These are phyloP conservation scores for Myotis planiceps DNA, from an alignment of 2,797 vertebrate species.

Conservation along the genomic window DNA sequence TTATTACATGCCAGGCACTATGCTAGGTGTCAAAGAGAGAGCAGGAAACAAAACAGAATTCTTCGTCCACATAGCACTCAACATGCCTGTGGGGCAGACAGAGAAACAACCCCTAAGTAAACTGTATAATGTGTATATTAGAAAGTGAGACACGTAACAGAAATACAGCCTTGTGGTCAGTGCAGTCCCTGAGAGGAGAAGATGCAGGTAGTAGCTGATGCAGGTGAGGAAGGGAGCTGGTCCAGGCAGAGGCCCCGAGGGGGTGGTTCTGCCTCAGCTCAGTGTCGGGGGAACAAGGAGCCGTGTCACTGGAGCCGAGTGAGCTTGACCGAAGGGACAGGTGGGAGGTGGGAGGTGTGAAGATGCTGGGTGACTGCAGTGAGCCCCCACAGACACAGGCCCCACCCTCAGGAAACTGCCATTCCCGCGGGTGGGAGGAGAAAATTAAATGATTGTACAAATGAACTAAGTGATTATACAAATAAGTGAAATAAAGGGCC, in stretches of 20 bases:
- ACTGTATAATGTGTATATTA: background rate
- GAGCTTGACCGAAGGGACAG: background rate
- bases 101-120: background rate
- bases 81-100: background rate
- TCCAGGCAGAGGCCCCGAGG: background rate
- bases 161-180: background rate
- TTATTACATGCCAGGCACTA: background rate
- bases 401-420: background rate
- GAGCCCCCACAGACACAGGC: background rate
- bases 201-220: background rate
- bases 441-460: background rate
- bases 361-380: background rate
- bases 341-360: background rate
- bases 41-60: background rate
- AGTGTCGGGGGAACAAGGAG: background rate
- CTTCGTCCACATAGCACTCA: background rate
- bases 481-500: background rate
- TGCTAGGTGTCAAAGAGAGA: background rate
- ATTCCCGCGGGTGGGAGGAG: too few relatives aligned
- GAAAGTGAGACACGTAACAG: background rate
- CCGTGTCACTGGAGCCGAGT: background rate
- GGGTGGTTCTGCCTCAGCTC: fast-evolving
- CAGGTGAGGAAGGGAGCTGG: background rate
- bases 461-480: background rate
- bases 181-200: background rate